phyloP scores from a whole-genome alignment of 35 echinoderm and acorn worm genomes.

The Apostichopus californicus region DNA sequence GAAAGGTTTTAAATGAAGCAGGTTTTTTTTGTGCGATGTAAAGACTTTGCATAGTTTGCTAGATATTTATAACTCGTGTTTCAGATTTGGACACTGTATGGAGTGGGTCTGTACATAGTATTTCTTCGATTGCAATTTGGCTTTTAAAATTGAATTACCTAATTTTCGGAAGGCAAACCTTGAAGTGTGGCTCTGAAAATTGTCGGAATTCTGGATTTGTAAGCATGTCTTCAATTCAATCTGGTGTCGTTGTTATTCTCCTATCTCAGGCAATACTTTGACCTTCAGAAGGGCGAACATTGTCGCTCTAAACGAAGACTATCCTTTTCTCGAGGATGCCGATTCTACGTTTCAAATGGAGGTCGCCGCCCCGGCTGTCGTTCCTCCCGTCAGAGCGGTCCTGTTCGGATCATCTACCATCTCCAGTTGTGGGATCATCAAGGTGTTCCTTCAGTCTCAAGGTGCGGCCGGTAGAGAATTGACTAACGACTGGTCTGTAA shows the following conservation, averaged over 20 bases:
- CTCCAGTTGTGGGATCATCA: conserved; percentile 67
- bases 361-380: conserved; percentile 42
- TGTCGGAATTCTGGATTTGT: too few species aligned
- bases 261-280: conserved; percentile 46
- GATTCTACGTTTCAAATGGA: neutral
- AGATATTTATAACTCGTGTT: too few species aligned
- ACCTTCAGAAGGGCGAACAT: conserved; percentile 39
- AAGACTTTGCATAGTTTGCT: too few species aligned
- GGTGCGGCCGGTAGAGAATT: conserved; percentile 71
- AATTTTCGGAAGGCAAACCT: too few species aligned
- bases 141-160: too few species aligned
- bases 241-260: neutral
- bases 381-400: conserved; percentile 26
- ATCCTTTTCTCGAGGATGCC: conserved; percentile 25
- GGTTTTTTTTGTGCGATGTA: too few species aligned
- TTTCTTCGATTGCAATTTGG: too few species aligned
- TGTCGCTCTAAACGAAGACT: conserved; percentile 30
- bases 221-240: too few species aligned
- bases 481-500: conserved; percentile 62
- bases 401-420: conserved; percentile 46
- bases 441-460: conserved; percentile 44
- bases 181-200: too few species aligned
- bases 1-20: too few species aligned
- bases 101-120: too few species aligned
- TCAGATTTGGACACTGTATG: too few species aligned